These are phyloP conservation scores for Carettochelys insculpta DNA, from an alignment of 2,113 vertebrate species.

Conservation along the genomic window DNA sequence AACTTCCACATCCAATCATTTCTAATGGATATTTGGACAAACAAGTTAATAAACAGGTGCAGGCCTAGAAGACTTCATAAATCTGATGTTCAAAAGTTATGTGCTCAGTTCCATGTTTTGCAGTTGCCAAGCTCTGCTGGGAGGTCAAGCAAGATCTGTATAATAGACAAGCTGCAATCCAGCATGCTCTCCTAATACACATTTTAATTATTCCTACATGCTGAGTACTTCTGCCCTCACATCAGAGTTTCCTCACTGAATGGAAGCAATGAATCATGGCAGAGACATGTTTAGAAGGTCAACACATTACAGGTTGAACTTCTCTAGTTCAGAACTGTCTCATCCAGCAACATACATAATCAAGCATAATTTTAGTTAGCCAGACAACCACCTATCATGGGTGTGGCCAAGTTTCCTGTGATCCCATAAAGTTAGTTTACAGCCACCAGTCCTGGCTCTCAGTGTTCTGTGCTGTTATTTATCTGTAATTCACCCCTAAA, in stretches of 20 bases:
- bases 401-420: too few relatives aligned
- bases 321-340: too few relatives aligned
- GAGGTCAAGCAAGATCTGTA: not conserved
- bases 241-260: not conserved
- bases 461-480: too few relatives aligned
- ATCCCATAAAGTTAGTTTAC: too few relatives aligned
- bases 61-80: not conserved
- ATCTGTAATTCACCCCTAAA: too few relatives aligned
- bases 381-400: too few relatives aligned
- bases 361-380: too few relatives aligned
- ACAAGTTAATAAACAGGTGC: not conserved
- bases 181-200: fast-evolving
- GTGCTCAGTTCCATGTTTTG: fast-evolving
- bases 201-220: not conserved
- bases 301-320: too few relatives aligned
- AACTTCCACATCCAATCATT: not conserved
- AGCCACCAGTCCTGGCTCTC: too few relatives aligned
- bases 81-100: not conserved
- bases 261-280: fast-evolving
- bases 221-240: fast-evolving
- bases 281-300: fast-evolving
- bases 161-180: not conserved
- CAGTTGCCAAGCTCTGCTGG: not conserved
- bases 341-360: too few relatives aligned
- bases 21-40: not conserved